Percentiles rank a stretch among this genome's conserved stretches.
Conservation (phyloP, 2,113 vertebrate genomes). For the Dissostichus mawsoni region DNA sequence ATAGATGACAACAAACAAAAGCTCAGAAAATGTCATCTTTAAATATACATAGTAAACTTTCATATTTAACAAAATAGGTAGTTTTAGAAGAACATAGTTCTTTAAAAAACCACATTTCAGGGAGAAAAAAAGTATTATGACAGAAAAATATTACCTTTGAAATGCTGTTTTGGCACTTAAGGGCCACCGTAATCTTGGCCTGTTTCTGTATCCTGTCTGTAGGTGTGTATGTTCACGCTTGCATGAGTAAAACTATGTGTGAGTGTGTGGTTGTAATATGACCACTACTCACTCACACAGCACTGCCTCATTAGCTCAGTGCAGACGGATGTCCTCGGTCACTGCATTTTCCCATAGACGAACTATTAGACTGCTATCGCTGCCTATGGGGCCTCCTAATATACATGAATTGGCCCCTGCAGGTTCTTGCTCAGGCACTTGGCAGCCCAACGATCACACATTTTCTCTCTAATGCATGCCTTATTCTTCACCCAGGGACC, state of each 20-base stretch:
- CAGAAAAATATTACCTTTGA: neutral
- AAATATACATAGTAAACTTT: too few species aligned
- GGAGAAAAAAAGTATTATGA: neutral
- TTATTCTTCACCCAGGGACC: conserved; percentile 51
- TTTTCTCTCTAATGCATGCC: conserved; percentile 45
- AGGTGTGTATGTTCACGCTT: neutral
- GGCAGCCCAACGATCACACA: conserved; percentile 49
- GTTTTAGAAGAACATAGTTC: neutral
- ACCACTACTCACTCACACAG: conserved; percentile 29
- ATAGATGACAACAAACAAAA: too few species aligned
- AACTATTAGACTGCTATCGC: conserved; percentile 24
- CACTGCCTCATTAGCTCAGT: conserved; percentile 59
- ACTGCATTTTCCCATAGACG: conserved; percentile 42
- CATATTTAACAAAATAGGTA: neutral
- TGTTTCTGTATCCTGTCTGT: neutral
- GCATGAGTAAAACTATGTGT: neutral
- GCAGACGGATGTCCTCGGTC: conserved; percentile 54
- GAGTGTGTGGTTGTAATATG: conserved; percentile 21
- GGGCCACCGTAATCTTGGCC: neutral
- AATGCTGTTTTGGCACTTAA: neutral
- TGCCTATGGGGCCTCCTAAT: conserved; percentile 55
- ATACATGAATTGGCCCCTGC: conserved; percentile 60
- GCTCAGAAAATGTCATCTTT: too few species aligned
- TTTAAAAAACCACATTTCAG: neutral
- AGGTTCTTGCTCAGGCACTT: conserved; percentile 48